These are phyloP conservation scores for Zoroaster sp. DNA, from an alignment of 53 echinoderm and acorn worm species.

Conservation along the genomic window DNA sequence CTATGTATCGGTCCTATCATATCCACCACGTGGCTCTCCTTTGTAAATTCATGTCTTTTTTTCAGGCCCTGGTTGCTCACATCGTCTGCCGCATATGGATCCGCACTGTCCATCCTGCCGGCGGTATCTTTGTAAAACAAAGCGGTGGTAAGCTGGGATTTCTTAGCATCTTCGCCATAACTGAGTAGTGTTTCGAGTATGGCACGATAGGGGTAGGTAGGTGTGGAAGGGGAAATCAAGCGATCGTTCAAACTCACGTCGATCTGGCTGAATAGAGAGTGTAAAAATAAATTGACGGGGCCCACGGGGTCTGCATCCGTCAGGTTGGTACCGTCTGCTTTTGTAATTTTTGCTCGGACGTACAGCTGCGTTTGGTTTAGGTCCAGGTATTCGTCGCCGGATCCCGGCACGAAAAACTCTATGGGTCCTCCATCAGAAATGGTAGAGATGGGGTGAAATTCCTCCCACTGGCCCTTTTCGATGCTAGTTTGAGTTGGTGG, in stretches of 20 bases:
- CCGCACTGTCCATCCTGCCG: slow-evolving; percentile 46
- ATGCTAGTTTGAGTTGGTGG: slow-evolving; percentile 80
- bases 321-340: slow-evolving; percentile 24
- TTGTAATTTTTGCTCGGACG: slow-evolving; percentile 30
- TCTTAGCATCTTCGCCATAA: slow-evolving; percentile 51
- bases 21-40: too few species aligned
- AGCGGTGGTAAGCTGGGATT: slow-evolving; percentile 42
- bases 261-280: slow-evolving; percentile 62
- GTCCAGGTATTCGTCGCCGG: slow-evolving; percentile 33
- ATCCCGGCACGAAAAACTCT: slow-evolving; percentile 32
- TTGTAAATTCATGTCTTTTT: too few species aligned
- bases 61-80: too few species aligned
- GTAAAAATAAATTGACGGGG: slow-evolving; percentile 60
- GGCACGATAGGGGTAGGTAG: slow-evolving; percentile 69
- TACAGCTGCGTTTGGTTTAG: slow-evolving; percentile 37
- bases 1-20: too few species aligned
- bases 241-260: slow-evolving; percentile 64
- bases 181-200: slow-evolving; percentile 46
- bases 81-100: not conserved
- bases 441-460: slow-evolving; percentile 67
- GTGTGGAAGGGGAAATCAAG: slow-evolving; percentile 57
- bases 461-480: slow-evolving; percentile 59
- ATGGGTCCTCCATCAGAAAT: slow-evolving; percentile 45
- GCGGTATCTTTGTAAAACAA: slow-evolving; percentile 66
- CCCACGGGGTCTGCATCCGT: slow-evolving; percentile 46